phyloP scores from a whole-genome alignment of 2,888 invertebrate genomes.

The Empis stercorea region DNA sequence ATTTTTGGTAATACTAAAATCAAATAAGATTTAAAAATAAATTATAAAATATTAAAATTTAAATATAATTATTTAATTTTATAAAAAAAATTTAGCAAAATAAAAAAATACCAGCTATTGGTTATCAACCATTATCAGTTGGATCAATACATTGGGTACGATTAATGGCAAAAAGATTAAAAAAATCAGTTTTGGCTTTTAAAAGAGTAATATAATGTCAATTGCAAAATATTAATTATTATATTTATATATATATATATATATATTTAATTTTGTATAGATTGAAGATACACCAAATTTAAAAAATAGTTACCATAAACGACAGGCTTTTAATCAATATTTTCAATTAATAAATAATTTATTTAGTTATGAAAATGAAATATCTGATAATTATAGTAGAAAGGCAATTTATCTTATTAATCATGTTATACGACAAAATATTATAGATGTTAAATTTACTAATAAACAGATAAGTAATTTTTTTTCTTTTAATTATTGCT shows the following conservation, averaged over 20 bases:
- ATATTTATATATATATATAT: too few species aligned
- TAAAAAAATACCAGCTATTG: constrained; percentile 24
- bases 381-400: constrained; percentile 58
- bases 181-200: constrained; percentile 66
- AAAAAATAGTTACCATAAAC: constrained; percentile 57
- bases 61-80: too few species aligned
- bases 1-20: constrained; percentile 59
- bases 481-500: background rate
- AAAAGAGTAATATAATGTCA: too few species aligned
- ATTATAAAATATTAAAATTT: constrained; percentile 2
- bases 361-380: constrained; percentile 59
- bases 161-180: constrained; percentile 63
- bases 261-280: constrained; percentile 12
- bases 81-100: too few species aligned
- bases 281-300: constrained; percentile 29
- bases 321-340: constrained; percentile 67
- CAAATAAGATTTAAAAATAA: constrained; percentile 17
- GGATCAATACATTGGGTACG: constrained; percentile 81
- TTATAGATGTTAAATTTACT: constrained; percentile 46
- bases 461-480: constrained; percentile 21
- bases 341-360: constrained; percentile 59
- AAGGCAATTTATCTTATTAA: constrained; percentile 51
- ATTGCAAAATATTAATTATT: background rate
- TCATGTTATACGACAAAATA: constrained; percentile 53
- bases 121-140: constrained; percentile 54